Base-by-base conservation (phyloP, 2,797 vertebrate genomes). In the Fratercula arctica region DNA sequence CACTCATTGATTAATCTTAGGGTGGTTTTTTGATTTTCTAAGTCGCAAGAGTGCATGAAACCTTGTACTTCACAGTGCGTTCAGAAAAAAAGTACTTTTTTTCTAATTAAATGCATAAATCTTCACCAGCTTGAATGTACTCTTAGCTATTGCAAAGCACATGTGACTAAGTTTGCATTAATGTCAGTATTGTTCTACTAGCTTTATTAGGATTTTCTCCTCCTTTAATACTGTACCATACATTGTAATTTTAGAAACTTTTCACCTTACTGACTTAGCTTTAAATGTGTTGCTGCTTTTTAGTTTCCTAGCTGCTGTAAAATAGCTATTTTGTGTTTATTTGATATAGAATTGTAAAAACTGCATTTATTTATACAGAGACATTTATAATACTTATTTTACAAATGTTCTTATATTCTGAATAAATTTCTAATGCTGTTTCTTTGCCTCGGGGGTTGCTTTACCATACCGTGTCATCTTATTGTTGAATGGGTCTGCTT, bases 291-390 rank as follows among this genome's bases (percentile, higher is more conserved):
- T 91, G 83, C 95, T 96, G 94, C 89, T 95, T 97, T 96, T 96
- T 97, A 93, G 89, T 96, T 97, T 90, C 53, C 93, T 97, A 98
- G 97, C 85, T 80, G 95, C 96, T 98, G 98, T 98, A 98, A 98
- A 97, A 98, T 97, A 96, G 97, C 95, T 93, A 87, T 92, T 97
- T 96, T 97, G 91, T 98, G 96, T 98, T 97, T 72, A 90, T 96
- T 98, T 98, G 97, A 98, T 98, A 98, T 95, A 98, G 97, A 98
- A 98, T 85, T 98, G 97, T 98, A 98, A 95, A 97, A 98, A 96
- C 96, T 90, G 95, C 98, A 97, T 98, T 98, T 98, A 98, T 98
- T 98, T 98, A 98, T 98, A 98, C 98, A 98, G 98, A 98, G 98
- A 98, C 98, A 98, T 98, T 98, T 98, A 98, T 98, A 98, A 98